Conservation (phyloP, 2,113 vertebrate species). For the Sebastes schlegelii region DNA sequence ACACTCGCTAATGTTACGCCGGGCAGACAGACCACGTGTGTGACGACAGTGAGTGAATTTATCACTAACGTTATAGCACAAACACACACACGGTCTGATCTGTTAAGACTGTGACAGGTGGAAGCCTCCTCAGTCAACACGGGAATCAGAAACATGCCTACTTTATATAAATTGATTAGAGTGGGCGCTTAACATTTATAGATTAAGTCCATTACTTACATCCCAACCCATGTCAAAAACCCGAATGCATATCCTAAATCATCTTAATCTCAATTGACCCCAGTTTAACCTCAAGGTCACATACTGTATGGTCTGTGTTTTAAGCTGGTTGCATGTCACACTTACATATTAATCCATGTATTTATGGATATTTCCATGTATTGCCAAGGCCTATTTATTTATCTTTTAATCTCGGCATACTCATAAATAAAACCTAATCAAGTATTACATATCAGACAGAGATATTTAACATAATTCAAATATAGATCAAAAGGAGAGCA, state of each 20-base stretch:
- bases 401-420: neutral
- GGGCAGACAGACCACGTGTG: too few species aligned
- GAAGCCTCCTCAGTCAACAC: neutral
- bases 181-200: slow-evolving; percentile 3
- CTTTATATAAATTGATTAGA: slow-evolving; percentile 35
- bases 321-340: slow-evolving; percentile 22
- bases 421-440: neutral
- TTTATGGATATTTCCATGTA: neutral
- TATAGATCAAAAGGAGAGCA: neutral
- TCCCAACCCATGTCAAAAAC: slow-evolving; percentile 6
- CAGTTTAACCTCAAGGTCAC: slow-evolving; percentile 26
- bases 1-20: too few species aligned
- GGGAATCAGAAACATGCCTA: neutral
- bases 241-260: slow-evolving; percentile 22
- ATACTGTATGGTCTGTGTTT: neutral
- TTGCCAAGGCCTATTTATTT: neutral
- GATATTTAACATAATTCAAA: neutral
- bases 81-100: neutral
- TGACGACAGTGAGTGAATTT: too few species aligned
- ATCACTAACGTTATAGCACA: too few species aligned
- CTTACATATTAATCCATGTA: slow-evolving; percentile 24
- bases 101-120: slow-evolving; percentile 23
- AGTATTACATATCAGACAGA: neutral
- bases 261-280: slow-evolving; percentile 44
- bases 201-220: slow-evolving; percentile 32